Base-by-base conservation (phyloP, 2,888 invertebrate genomes). In the Trissolcus brochymenae region DNA sequence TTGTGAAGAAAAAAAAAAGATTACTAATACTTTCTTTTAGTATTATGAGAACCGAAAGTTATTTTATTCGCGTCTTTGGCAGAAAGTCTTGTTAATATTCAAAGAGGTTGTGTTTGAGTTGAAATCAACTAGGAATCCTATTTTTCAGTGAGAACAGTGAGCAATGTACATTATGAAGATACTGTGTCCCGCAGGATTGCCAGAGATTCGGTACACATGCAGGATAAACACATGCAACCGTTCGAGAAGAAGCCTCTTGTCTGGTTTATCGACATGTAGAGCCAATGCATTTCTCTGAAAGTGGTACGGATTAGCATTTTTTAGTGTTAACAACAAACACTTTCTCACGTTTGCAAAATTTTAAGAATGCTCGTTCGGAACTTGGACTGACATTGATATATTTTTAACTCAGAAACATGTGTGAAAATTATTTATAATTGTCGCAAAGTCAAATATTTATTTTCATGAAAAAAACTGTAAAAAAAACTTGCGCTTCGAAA, bases 191-290 rank as follows among this genome's bases (percentile, higher is more conserved):
- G 57, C 68, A 67, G 72, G 65, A 68, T 61, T 41, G 68, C 49
- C 41, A 65, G 74, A 75, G 60, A 72, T 76, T 70, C 67, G 71
- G 78, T 62, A 75, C 78, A 78, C 67, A 75, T 75, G 64, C 64
- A 61, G 78, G 40, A 62, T 64, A 77, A 77, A 77, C 70, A 78
- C 74, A 75, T 78, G 78, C 78, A 78, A 61, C 66, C 62, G 59
- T 74, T 57, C 66, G 62, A 73, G 19, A 61, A 64, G 62, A 55
- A 78, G 67, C 55, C 55, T 59, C 75, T 78, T 75, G 78, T 78
- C 75, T 75, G 68, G 72, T 78, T 78, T 78, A 78, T 78, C 75
- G 78, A 78, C 71, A 78, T 72, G 75, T 41, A 67, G 57, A 75
- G 75, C 75, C 64, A 75, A 75, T 78, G 75, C 78, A 72, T 72